Base-by-base conservation (phyloP, 2,888 invertebrate genomes). In the Erebia epiphron region DNA sequence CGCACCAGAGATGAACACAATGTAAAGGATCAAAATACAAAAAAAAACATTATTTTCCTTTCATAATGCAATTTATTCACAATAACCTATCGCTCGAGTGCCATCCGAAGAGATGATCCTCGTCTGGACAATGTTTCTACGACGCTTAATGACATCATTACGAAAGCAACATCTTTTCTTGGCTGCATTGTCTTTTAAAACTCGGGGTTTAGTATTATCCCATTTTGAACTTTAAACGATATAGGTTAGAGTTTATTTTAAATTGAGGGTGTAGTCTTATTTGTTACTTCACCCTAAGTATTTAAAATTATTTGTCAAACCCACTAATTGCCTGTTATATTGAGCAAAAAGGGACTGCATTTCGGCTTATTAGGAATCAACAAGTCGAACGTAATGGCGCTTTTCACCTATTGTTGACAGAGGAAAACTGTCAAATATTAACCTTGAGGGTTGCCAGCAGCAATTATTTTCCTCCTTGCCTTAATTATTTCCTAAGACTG, bases 81-180 rank as follows among this genome's bases (percentile, higher is more conserved):
- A 70, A 69, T 68, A 74, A 73, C 74, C 69, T 70, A 76, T 76
- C 74, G 72, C 73, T 76, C 73, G 72, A 77, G 75, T 72, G 73
- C 76, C 81, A 78, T 80, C 69, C 67, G 73, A 66, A 68, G 67
- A 80, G 86, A 82, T 88, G 78, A 88, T 86, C 85, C 82, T 66
- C 74, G 82, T 85, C 86, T 83, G 86, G 85, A 82, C 86, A 79
- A 79, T 80, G 81, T 81, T 82, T 79, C 80, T 82, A 81, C 81
- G 80, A 75, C 75, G 77, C 82, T 83, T 90, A 91, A 91, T 89
- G 91, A 90, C 83, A 86, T 87, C 88, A 88, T 89, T 89, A 88
- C 78, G 82, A 82, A 83, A 86, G 87, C 84, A 84, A 83, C 85
- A 85, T 87, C 84, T 76, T 82, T 85, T 84, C 84, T 83, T 83